A percentile compares a stretch with the other conserved stretches of the same genome.
Evolutionary conservation across 2,888 invertebrate genomes (phyloP).

Genomic region (Mantis religiosa): DNA sequence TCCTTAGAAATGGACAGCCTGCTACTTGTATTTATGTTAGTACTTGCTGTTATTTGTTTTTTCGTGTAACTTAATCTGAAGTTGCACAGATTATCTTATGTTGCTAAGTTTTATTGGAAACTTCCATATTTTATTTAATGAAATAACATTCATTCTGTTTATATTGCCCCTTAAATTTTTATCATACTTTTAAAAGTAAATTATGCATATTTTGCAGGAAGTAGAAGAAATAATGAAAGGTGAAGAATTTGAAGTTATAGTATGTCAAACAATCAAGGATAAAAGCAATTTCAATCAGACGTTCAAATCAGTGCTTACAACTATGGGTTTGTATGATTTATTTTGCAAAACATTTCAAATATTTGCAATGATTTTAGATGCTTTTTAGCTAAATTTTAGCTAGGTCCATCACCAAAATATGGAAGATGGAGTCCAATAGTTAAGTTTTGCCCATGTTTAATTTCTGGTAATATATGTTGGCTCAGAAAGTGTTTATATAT

Average conservation of each 20-base stretch:
- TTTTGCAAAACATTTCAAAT: too few species aligned
- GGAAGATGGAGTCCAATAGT: too few species aligned
- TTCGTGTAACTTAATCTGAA: background rate
- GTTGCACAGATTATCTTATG: too few species aligned
- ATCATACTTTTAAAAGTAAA: background rate
- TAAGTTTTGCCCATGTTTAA: too few species aligned
- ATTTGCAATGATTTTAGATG: too few species aligned
- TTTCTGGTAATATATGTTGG: too few species aligned
- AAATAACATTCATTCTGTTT: too few species aligned
- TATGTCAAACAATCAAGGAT: background rate
- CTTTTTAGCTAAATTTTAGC: too few species aligned
- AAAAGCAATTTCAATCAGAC: background rate
- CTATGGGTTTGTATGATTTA: background rate
- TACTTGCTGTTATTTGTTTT: background rate
- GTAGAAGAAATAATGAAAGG: background rate
- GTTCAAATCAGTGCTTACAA: background rate
- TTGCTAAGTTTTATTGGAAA: background rate
- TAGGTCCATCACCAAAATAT: too few species aligned
- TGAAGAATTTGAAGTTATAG: background rate
- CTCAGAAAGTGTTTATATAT: too few species aligned
- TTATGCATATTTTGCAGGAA: background rate
- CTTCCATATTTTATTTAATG: background rate
- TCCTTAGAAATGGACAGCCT: background rate
- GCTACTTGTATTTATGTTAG: slow-evolving; percentile 15
- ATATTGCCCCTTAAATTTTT: background rate